Evolutionary conservation across 2,888 invertebrate genomes (phyloP), one percentile per base, ranked within the genome.

Genomic region (Scaptodrosophila latifasciaeformis): DNA sequence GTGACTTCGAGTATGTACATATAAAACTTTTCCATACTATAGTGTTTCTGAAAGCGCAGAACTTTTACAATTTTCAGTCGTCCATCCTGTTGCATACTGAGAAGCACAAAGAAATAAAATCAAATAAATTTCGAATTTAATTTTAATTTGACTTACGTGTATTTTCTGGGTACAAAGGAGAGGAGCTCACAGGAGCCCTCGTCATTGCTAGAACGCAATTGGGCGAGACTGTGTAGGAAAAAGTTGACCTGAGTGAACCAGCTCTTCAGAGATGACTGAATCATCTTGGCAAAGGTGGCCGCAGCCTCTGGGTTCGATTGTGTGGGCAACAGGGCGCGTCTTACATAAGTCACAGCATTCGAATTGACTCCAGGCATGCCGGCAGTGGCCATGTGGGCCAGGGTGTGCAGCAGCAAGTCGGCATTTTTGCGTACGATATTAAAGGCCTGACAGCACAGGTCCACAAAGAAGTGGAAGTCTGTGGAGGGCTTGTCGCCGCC

Each of bases 171-270:
- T 83, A 97, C 95, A 87, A 99, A 99, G 0, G 96, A 96, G 2
- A 99, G 88, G 10, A 96, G 87, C 67, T 94, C 93, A 27, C 91
- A 93, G 66, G 89, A 92, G 62, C 89, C 90, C 77, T 95, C 95
- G 65, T 96, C 96, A n/a, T 93, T 93, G 50, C 93, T 92, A 76
- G 97, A 97, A 67, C 96, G 89, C 78, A 97, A 87, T 85, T 99
- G 98, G 1, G 97, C 97, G 82, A 99, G 87, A 86, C 97, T 97
- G 88, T 99, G 99, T 45, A 99, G 89, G 88, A 99, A 98, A 88
- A 99, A 99, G 88, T 99, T 99, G 78, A 98, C 94, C 59, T 97
- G 97, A 0, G 98, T 97, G 82, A 97, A 98, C 90, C 93, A 92
- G 27, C 93, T 94, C 87, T 96, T 95, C 56, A 97, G 88, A 40